phyloP scores from a whole-genome alignment of 1,140 invertebrate genomes.

The Drosophila cardini region DNA sequence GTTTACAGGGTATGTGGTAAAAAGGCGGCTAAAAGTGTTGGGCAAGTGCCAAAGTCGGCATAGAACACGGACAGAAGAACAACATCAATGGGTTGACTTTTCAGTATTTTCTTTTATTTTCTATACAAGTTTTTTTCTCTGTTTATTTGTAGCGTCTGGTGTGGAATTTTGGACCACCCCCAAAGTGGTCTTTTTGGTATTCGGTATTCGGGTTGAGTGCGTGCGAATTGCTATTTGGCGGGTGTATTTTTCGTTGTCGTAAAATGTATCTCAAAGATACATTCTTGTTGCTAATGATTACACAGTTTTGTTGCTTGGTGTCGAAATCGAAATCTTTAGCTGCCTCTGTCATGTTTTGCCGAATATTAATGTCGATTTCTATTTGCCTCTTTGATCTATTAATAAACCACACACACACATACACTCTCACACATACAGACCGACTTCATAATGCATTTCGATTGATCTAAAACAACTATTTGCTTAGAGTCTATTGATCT shows the following conservation, averaged over 20 bases:
- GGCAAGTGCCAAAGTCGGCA: slow-evolving; percentile 66
- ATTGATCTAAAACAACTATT: slow-evolving; percentile 52
- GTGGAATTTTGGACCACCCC: slow-evolving; percentile 52
- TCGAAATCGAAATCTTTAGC: slow-evolving; percentile 46
- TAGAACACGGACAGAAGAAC: slow-evolving; percentile 6
- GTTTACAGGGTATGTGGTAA: slow-evolving; percentile 26
- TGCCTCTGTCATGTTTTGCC: slow-evolving; percentile 65
- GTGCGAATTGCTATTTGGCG: slow-evolving; percentile 52
- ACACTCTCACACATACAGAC: slow-evolving; percentile 16
- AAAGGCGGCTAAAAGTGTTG: slow-evolving; percentile 59
- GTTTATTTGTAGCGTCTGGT: slow-evolving; percentile 14
- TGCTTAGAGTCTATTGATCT: slow-evolving; percentile 39
- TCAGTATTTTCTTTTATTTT: neutral
- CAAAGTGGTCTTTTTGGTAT: slow-evolving; percentile 32
- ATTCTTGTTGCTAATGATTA: slow-evolving; percentile 25
- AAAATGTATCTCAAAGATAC: slow-evolving; percentile 41
- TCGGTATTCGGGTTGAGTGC: slow-evolving; percentile 47
- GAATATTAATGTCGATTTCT: slow-evolving; percentile 68
- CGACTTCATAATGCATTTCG: neutral
- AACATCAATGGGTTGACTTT: slow-evolving; percentile 66
- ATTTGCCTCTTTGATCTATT: slow-evolving; percentile 40
- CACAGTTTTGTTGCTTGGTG: slow-evolving; percentile 31
- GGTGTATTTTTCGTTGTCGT: slow-evolving; percentile 1
- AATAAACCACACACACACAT: slow-evolving; percentile 43
- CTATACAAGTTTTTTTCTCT: neutral